Conservation (phyloP, 2,888 invertebrate species). For the Isoperla grammatica region DNA sequence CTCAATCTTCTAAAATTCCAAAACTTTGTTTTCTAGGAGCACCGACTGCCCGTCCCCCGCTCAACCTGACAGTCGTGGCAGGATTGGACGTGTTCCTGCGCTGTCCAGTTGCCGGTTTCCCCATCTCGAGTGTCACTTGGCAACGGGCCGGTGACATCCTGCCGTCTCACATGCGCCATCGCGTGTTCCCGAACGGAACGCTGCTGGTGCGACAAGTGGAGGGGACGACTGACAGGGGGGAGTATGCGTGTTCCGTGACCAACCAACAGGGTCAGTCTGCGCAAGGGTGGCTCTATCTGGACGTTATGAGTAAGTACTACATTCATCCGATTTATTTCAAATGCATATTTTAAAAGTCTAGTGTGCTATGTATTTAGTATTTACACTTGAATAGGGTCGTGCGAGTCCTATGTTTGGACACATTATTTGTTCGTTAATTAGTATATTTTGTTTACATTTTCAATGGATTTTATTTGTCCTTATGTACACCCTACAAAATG, state of each 20-base stretch:
- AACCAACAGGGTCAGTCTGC: conserved; percentile 45
- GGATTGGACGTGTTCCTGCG: conserved; percentile 44
- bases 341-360: no score
- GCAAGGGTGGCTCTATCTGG: conserved; percentile 42
- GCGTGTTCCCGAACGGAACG: conserved; percentile 43
- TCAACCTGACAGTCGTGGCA: conserved; percentile 48
- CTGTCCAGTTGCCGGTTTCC: conserved; percentile 51
- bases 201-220: conserved; percentile 45
- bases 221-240: conserved; percentile 44
- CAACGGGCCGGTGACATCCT: conserved; percentile 43
- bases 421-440: no score
- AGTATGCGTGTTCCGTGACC: conserved; percentile 45
- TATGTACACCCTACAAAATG: no score
- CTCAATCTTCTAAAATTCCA: no score
- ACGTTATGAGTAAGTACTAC: conserved; percentile 44
- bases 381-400: no score
- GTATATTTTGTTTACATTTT: no score
- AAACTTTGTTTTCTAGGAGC: conserved; percentile 42
- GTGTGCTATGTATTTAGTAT: no score
- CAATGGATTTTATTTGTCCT: no score
- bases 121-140: conserved; percentile 47
- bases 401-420: no score
- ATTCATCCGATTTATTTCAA: no score
- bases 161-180: conserved; percentile 43
- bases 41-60: conserved; percentile 45